Percentiles rank a stretch among this genome's conserved stretches.
Evolutionary conservation across 2,113 vertebrate genomes (phyloP).

Genomic region (Neolamprologus devosi): DNA sequence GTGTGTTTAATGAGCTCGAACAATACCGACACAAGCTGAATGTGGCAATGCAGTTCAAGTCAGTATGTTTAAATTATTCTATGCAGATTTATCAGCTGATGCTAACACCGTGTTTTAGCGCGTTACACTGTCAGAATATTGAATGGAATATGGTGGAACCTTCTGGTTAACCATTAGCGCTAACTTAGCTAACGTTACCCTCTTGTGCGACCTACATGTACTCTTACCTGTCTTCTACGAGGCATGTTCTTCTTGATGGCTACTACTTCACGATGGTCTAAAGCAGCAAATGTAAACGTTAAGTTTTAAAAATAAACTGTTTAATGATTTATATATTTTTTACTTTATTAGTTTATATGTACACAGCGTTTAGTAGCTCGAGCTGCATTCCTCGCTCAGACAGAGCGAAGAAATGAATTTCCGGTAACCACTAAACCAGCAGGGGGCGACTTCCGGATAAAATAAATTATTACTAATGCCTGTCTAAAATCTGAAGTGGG

Average conservation of each 20-base stretch:
- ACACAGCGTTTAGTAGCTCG: conserved; percentile 13
- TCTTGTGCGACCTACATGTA: conserved; percentile 15
- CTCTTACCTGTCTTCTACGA: conserved; percentile 63
- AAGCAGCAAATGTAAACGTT: background rate
- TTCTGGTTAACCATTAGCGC: background rate
- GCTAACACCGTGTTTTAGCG: background rate
- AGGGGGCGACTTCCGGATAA: conserved; percentile 4
- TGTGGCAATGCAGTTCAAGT: background rate
- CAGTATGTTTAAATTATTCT: accelerated
- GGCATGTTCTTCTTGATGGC: conserved; percentile 41
- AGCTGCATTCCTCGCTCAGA: conserved; percentile 39
- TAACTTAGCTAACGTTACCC: conserved; percentile 37
- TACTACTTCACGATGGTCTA: background rate
- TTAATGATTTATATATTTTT: background rate
- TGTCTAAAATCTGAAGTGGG: background rate
- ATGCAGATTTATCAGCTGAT: background rate
- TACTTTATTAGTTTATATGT: conserved; percentile 16
- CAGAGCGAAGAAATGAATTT: conserved; percentile 27
- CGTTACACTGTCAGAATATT: background rate
- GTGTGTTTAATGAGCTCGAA: background rate
- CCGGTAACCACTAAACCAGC: conserved; percentile 28
- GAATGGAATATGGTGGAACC: background rate
- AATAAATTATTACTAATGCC: background rate
- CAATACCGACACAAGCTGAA: background rate
- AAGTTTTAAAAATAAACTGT: background rate